Base-by-base conservation (phyloP, 2,797 vertebrate genomes). In the Smutsia gigantea region DNA sequence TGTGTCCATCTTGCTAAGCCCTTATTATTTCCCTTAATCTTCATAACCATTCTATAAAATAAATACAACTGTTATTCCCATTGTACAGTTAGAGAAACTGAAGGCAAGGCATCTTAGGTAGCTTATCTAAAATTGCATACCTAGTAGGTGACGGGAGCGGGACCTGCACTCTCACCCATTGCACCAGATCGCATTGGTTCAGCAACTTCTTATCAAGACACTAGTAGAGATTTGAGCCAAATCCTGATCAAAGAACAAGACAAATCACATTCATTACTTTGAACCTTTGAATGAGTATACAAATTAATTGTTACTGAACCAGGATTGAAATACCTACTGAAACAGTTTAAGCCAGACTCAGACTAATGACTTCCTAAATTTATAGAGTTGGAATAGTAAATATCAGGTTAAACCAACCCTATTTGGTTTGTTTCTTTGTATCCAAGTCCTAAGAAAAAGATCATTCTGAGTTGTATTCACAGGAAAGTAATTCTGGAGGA, bases 91-190 rank as follows among this genome's bases (percentile, higher is more conserved):
- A 75, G 39, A 31, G 2, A 79, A 82, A 82, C 0, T 10, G 5
- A 78, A 23, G 9, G 57, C 1, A 5, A 53, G 11, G 7, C 1
- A 37, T 9, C 39, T 49, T 78, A 57, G n/a, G 3, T 63, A 68
- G 7, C 4, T 63, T 51, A 49, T 37, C 21, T 88, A 84, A 53
- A 21, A 61, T 68, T 51, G 57, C 0, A 19, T 55, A 66, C 63
- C 13, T 27, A 25, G 42, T 37, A 84, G n/a, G 11, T 29, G 12
- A 13, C 46, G 27, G 7, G 1, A 2, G 51, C 10, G 17, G n/a
- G 9, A 19, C 6, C 5, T 59, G 2, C 4, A 0, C 6, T 18
- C 7, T 46, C 51, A 37, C 1, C 0, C 10, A 18, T 10, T 96
- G 29, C 3, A 23, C 0, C 21, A 31, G 4, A 66, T 39, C 84